Percentiles rank a stretch among this genome's conserved stretches.
These are phyloP conservation scores for Belgica antarctica DNA, from an alignment of 2,888 invertebrate genomes.

Conservation along the genomic window DNA sequence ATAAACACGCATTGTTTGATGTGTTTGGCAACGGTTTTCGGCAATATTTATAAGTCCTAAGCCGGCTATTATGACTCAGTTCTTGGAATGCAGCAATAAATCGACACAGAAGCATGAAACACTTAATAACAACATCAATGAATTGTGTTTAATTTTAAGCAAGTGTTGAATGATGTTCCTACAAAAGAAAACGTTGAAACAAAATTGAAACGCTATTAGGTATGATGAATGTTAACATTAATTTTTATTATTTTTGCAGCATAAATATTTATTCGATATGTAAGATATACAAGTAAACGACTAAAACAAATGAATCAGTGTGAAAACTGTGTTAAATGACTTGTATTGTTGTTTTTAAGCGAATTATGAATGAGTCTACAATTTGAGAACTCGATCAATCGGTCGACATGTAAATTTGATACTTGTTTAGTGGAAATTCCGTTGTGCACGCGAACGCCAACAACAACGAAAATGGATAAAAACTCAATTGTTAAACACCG, in stretches of 20 bases:
- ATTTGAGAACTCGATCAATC: not conserved
- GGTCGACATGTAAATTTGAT: not conserved
- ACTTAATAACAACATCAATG: not conserved
- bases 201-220: not conserved
- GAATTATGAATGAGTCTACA: conserved; percentile 4
- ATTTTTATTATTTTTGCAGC: conserved; percentile 1
- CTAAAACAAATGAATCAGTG: conserved; percentile 2
- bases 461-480: too few species aligned
- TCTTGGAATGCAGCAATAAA: conserved; percentile 14
- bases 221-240: too few species aligned
- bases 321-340: too few species aligned
- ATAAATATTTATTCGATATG: conserved; percentile 17
- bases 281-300: conserved; percentile 20
- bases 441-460: not conserved
- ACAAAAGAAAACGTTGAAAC: not conserved
- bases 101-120: conserved; percentile 13
- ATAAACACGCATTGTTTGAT: conserved; percentile 25
- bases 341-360: conserved; percentile 9
- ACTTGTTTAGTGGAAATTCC: not conserved
- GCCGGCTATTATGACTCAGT: not conserved
- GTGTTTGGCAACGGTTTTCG: not conserved
- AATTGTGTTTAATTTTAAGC: too few species aligned
- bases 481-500: too few species aligned
- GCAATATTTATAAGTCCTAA: not conserved
- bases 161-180: not conserved